Conservation (phyloP, 2,797 vertebrate genomes). For the Ctenopoma kingsleyae region DNA sequence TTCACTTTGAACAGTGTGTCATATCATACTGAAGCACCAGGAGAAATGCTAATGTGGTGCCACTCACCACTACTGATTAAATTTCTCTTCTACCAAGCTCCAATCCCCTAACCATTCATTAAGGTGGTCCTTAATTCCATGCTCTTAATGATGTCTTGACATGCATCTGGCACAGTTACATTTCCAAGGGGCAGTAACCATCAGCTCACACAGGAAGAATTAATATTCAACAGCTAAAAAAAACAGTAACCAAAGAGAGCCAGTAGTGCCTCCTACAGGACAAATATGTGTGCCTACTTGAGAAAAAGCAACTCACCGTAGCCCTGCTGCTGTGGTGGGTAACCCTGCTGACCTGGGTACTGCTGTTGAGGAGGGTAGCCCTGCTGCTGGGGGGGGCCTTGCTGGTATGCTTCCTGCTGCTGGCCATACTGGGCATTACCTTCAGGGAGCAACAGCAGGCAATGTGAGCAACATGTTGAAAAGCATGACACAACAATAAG, state of each 20-base stretch:
- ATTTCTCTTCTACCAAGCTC: constrained; percentile 47
- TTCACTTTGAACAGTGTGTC: constrained; percentile 44
- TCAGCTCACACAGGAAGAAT: constrained; percentile 32
- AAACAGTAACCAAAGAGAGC: constrained; percentile 24
- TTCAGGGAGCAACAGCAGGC: constrained; percentile 78
- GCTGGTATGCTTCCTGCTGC: constrained; percentile 96
- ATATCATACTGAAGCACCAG: constrained; percentile 51
- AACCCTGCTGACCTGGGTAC: constrained; percentile 93
- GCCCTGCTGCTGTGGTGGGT: constrained; percentile 95
- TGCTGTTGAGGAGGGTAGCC: constrained; percentile 94
- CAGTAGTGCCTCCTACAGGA: constrained; percentile 68
- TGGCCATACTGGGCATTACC: constrained; percentile 96
- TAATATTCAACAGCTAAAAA: constrained; percentile 13
- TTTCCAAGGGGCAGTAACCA: constrained; percentile 39
- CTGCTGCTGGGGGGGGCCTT: constrained; percentile 96
- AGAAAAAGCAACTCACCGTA: constrained; percentile 87
- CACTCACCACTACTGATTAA: constrained; percentile 54
- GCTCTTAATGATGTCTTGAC: constrained; percentile 51
- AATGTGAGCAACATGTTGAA: constrained; percentile 41
- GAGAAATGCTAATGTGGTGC: constrained; percentile 59
- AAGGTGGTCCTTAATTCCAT: constrained; percentile 51
- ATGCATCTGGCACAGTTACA: constrained; percentile 48
- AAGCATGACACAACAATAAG: constrained; percentile 11
- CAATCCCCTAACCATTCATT: constrained; percentile 56
- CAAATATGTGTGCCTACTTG: background rate